Conservation (phyloP, 1,140 invertebrate genomes). For the Camponotus floridanus region DNA sequence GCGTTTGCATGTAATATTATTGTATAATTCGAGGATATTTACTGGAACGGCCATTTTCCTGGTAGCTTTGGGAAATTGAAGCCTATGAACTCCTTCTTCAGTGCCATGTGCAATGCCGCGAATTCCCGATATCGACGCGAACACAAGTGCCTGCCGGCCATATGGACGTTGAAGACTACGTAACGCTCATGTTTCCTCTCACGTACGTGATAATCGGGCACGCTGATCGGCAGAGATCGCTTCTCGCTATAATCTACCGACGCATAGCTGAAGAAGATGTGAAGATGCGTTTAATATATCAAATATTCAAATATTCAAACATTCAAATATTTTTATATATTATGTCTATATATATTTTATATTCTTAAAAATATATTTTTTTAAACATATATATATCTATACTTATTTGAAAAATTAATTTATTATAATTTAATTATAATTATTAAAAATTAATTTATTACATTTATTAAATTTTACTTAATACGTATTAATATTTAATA, state of each 20-base stretch:
- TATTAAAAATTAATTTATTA: no score
- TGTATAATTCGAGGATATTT: conserved; percentile 72
- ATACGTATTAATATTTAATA: no score
- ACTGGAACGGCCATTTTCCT: conserved; percentile 99
- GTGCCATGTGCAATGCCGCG: conserved; percentile 93
- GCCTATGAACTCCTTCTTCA: conserved; percentile 98
- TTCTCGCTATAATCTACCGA: conserved; percentile 99
- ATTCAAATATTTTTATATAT: no score
- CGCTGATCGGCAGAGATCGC: conserved; percentile 98
- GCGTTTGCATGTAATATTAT: background rate
- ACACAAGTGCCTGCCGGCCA: conserved; percentile 99
- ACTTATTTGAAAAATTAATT: no score
- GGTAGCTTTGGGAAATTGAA: conserved; percentile 99
- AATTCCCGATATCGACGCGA: conserved; percentile 98
- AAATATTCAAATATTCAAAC: no score
- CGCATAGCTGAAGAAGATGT: conserved; percentile 88
- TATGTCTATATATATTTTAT: no score
- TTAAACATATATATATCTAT: no score
- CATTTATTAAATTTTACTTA: no score
- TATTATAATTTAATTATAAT: no score
- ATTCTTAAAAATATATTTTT: no score
- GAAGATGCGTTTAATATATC: background rate
- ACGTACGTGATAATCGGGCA: conserved; percentile 96
- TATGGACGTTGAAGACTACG: conserved; percentile 99
- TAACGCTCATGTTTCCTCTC: conserved; percentile 95